Percentiles rank a stretch among this genome's conserved stretches.
Conservation (phyloP, 2,113 vertebrate species). For the Lethenteron reissneri region DNA sequence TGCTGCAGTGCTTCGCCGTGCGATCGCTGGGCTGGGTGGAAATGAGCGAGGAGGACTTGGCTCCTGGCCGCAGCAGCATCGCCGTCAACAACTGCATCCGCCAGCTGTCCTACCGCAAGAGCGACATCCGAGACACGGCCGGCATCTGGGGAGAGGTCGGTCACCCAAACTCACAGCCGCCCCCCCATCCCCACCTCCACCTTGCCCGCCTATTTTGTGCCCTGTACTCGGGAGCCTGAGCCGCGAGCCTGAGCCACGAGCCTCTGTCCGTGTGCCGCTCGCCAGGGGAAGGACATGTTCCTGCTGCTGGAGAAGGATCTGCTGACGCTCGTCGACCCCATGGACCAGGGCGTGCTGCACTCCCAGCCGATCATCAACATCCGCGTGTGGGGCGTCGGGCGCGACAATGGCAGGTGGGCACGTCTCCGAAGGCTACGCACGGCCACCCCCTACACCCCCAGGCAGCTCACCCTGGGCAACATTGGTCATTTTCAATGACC, state of each 20-base stretch:
- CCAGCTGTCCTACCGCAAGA: slow-evolving; percentile 90
- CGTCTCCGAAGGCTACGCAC: too few relatives aligned
- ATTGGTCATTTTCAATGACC: too few relatives aligned
- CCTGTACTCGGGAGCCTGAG: too few relatives aligned
- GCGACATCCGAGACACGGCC: slow-evolving; percentile 73
- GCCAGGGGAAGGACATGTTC: slow-evolving; percentile 58
- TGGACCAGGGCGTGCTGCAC: slow-evolving; percentile 47
- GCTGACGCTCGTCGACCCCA: slow-evolving; percentile 51
- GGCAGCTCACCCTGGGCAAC: too few relatives aligned
- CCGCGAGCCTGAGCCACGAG: too few relatives aligned
- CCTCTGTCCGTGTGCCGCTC: background rate
- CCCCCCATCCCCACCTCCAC: too few relatives aligned
- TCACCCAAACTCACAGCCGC: too few relatives aligned
- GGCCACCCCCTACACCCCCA: too few relatives aligned
- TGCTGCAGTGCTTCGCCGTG: slow-evolving; percentile 53
- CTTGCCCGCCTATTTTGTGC: too few relatives aligned
- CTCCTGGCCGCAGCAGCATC: slow-evolving; percentile 58
- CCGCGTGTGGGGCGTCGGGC: slow-evolving; percentile 70
- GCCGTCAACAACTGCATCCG: slow-evolving; percentile 84
- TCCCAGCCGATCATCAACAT: slow-evolving; percentile 67
- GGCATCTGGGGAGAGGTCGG: slow-evolving; percentile 85
- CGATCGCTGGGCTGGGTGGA: slow-evolving; percentile 88
- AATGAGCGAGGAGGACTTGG: slow-evolving; percentile 72
- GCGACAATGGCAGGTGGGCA: slow-evolving; percentile 63
- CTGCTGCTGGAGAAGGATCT: slow-evolving; percentile 55